phyloP scores from a whole-genome alignment of 2,797 vertebrate genomes.

The Carduelis carduelis region DNA sequence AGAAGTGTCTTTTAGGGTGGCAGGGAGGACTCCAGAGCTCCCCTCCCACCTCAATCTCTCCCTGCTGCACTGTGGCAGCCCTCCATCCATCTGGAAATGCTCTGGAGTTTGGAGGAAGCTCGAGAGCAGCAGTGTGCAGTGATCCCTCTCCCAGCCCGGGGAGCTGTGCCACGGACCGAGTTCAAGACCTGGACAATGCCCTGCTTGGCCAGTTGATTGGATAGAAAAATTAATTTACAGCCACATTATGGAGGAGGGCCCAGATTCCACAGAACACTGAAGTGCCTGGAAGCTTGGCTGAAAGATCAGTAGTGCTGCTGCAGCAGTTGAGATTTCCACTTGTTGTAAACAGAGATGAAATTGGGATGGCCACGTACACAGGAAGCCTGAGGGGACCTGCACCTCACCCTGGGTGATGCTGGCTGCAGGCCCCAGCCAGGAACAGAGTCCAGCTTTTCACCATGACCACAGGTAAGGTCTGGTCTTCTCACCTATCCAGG shows the following conservation, averaged over 20 bases:
- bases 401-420: background rate
- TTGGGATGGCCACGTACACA: background rate
- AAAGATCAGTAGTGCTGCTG: background rate
- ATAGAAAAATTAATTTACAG: background rate
- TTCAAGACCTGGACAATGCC: constrained; percentile 44
- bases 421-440: no score
- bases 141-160: background rate
- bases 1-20: background rate
- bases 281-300: constrained; percentile 4
- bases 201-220: background rate
- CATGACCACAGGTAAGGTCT: background rate
- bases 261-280: background rate
- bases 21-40: background rate
- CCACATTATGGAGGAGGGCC: background rate
- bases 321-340: background rate
- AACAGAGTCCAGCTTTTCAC: background rate
- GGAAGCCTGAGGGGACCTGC: background rate
- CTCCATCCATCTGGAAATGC: constrained; percentile 11
- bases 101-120: background rate
- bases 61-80: background rate
- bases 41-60: background rate
- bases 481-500: background rate
- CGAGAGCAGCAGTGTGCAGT: background rate
- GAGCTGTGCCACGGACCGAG: background rate
- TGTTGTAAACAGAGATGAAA: background rate